Conservation (phyloP, 2,888 invertebrate species). For the Cephus spinipes region DNA sequence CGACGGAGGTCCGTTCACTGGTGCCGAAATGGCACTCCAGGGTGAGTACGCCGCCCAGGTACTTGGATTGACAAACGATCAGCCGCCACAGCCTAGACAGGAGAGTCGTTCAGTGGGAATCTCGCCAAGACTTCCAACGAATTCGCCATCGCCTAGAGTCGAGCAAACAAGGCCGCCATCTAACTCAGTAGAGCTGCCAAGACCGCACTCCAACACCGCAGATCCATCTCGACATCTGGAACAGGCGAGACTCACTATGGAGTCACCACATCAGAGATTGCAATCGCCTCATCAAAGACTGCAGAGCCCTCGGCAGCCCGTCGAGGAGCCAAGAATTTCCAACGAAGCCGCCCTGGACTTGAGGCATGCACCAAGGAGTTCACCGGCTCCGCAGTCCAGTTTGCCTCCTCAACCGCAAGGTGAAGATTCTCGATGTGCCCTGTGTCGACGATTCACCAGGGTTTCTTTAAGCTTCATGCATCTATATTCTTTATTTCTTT, state of each 20-base stretch:
- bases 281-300: conserved; percentile 61
- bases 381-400: conserved; percentile 54
- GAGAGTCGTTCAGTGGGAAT: conserved; percentile 55
- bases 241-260: conserved; percentile 59
- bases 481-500: not conserved
- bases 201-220: conserved; percentile 54
- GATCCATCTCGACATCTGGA: conserved; percentile 57
- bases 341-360: conserved; percentile 59
- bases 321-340: conserved; percentile 52
- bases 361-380: conserved; percentile 58
- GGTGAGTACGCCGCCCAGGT: conserved; percentile 94
- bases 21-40: conserved; percentile 89
- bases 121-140: conserved; percentile 57
- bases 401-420: conserved; percentile 58
- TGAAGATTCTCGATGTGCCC: conserved; percentile 25
- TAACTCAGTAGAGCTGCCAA: conserved; percentile 55
- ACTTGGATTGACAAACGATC: conserved; percentile 78
- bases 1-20: conserved; percentile 90
- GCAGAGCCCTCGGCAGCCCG: conserved; percentile 57
- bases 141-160: conserved; percentile 55
- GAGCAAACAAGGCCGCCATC: conserved; percentile 58
- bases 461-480: not conserved
- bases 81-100: conserved; percentile 43
- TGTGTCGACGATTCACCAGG: not conserved
- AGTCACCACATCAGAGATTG: conserved; percentile 59